Evolutionary conservation across 2,888 invertebrate genomes (phyloP).

Genomic region (Brenthis daphne): DNA sequence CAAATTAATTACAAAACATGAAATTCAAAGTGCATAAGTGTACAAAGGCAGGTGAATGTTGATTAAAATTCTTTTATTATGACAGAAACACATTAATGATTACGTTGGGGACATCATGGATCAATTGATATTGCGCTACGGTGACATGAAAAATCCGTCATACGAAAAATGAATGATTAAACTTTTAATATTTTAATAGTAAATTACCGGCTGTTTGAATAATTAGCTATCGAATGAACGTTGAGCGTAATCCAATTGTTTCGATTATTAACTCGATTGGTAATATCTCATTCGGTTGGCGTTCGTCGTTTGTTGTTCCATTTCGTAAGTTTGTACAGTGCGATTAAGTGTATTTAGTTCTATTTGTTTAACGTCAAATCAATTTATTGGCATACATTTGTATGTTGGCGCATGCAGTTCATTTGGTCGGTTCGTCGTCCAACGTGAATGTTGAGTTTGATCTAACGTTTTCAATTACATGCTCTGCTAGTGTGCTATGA

Average conservation of each 20-base stretch:
- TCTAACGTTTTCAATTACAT: slow-evolving; percentile 15
- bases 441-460: slow-evolving; percentile 39
- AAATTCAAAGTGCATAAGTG: background rate
- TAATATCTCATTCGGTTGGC: slow-evolving; percentile 61
- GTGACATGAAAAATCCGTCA: slow-evolving; percentile 40
- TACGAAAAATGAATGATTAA: slow-evolving; percentile 51
- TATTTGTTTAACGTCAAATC: slow-evolving; percentile 41
- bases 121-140: slow-evolving; percentile 28
- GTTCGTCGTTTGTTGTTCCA: slow-evolving; percentile 53
- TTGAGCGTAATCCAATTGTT: slow-evolving; percentile 56
- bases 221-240: slow-evolving; percentile 60
- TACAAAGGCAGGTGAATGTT: background rate
- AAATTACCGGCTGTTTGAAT: slow-evolving; percentile 60
- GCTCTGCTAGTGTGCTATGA: background rate
- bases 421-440: slow-evolving; percentile 20
- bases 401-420: slow-evolving; percentile 29
- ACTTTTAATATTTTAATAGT: slow-evolving; percentile 60
- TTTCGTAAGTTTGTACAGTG: slow-evolving; percentile 50
- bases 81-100: slow-evolving; percentile 20
- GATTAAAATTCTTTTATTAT: slow-evolving; percentile 10
- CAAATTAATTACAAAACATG: background rate
- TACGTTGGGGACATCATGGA: slow-evolving; percentile 31
- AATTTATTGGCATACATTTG: slow-evolving; percentile 35
- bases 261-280: slow-evolving; percentile 59
- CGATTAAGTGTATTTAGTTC: slow-evolving; percentile 50